These are phyloP conservation scores for Drosophila lutescens DNA, from an alignment of 2,888 invertebrate species.

Conservation along the genomic window DNA sequence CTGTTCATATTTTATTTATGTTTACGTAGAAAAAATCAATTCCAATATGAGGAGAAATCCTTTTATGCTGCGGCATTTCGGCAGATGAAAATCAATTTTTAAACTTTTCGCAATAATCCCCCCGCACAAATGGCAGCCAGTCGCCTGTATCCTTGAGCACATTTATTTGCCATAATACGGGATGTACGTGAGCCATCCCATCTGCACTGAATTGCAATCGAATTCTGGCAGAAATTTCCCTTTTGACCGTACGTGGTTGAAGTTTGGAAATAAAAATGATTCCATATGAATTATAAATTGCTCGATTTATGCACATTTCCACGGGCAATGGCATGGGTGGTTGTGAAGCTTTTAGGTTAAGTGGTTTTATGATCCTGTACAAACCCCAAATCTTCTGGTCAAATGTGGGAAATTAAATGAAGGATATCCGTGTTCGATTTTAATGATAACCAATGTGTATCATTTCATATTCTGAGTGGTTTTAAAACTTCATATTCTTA, in stretches of 20 bases:
- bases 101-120: slow-evolving; percentile 72
- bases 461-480: slow-evolving; percentile 1
- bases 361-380: slow-evolving; percentile 69
- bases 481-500: not conserved
- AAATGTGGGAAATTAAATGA: slow-evolving; percentile 12
- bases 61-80: slow-evolving; percentile 63
- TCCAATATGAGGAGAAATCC: slow-evolving; percentile 69
- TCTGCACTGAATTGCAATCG: slow-evolving; percentile 53
- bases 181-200: slow-evolving; percentile 61
- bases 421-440: not conserved
- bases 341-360: slow-evolving; percentile 71
- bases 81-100: slow-evolving; percentile 77
- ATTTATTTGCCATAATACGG: slow-evolving; percentile 82
- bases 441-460: not conserved
- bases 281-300: slow-evolving; percentile 79
- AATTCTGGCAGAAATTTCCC: slow-evolving; percentile 26
- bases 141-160: slow-evolving; percentile 69
- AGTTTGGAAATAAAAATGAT: slow-evolving; percentile 52
- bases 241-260: slow-evolving; percentile 29
- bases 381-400: slow-evolving; percentile 12
- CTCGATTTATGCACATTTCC: slow-evolving; percentile 68
- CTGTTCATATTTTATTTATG: slow-evolving; percentile 79
- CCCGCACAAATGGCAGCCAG: slow-evolving; percentile 36
- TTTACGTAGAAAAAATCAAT: slow-evolving; percentile 78
- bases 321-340: slow-evolving; percentile 19